Evolutionary conservation across 2,113 vertebrate species (phyloP).

Genomic region (Oryzias javanicus): DNA sequence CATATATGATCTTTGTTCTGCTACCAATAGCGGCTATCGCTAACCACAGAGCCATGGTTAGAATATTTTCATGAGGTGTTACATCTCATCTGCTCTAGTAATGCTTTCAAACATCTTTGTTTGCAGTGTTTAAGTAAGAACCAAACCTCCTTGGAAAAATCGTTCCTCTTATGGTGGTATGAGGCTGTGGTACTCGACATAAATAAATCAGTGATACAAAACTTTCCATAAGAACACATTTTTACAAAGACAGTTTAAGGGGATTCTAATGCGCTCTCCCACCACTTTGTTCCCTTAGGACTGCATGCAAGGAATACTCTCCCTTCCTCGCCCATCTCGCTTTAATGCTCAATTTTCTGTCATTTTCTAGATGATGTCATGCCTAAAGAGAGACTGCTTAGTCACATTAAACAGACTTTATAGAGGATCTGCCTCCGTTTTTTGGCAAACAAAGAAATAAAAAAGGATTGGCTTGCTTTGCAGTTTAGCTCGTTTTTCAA

Average conservation of each 20-base stretch:
- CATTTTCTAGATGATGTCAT: slow-evolving; percentile 63
- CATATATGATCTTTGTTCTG: slow-evolving; percentile 9
- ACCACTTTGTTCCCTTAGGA: slow-evolving; percentile 45
- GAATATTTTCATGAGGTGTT: slow-evolving; percentile 22
- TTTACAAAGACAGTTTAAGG: slow-evolving; percentile 49
- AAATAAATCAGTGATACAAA: slow-evolving; percentile 50
- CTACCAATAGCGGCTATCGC: not conserved
- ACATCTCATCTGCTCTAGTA: slow-evolving; percentile 22
- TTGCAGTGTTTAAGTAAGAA: slow-evolving; percentile 38
- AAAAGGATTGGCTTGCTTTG: slow-evolving; percentile 36
- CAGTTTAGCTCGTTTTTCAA: not conserved
- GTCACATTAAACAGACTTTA: slow-evolving; percentile 61
- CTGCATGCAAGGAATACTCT: slow-evolving; percentile 43
- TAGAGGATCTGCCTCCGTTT: slow-evolving; percentile 52
- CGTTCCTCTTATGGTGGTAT: slow-evolving; percentile 29
- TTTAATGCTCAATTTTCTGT: slow-evolving; percentile 65
- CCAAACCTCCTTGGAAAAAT: slow-evolving; percentile 28
- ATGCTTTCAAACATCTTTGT: slow-evolving; percentile 39
- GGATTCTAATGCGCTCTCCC: slow-evolving; percentile 39
- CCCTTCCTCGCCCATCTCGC: slow-evolving; percentile 45
- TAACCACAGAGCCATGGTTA: not conserved
- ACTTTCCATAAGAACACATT: slow-evolving; percentile 36
- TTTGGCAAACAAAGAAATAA: slow-evolving; percentile 65
- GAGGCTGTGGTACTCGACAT: slow-evolving; percentile 19
- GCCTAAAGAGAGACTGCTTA: slow-evolving; percentile 44